Percentiles rank a stretch among this genome's conserved stretches.
phyloP scores from a whole-genome alignment of 2,113 vertebrate species.

The Perca schrenkii region DNA sequence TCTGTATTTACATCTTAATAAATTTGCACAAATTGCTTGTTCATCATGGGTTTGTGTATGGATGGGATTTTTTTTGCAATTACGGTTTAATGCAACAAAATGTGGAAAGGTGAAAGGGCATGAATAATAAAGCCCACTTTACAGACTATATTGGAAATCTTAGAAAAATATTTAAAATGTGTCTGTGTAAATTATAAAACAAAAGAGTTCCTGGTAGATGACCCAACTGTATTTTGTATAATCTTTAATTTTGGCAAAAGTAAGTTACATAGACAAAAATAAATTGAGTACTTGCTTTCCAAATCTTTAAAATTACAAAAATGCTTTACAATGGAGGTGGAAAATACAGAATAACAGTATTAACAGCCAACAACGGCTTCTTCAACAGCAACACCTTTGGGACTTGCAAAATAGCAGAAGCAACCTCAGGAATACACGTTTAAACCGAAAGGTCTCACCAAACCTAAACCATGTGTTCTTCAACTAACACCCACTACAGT shows the following conservation, averaged over 20 bases:
- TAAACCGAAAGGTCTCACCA: not conserved
- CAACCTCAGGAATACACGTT: conserved; percentile 31
- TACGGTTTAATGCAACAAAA: not conserved
- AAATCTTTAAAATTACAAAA: conserved; percentile 55
- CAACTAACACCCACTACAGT: not conserved
- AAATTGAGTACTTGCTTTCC: conserved; percentile 9
- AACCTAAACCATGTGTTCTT: not conserved
- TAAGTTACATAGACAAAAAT: conserved; percentile 24
- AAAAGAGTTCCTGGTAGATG: not conserved
- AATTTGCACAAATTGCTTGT: not conserved
- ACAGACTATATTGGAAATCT: not conserved
- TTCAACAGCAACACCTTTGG: not conserved
- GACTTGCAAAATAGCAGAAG: conserved; percentile 29
- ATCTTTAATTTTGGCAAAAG: conserved; percentile 44
- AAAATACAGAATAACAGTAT: not conserved
- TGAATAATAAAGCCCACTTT: not conserved
- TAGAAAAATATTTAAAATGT: not conserved
- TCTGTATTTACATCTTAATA: not conserved
- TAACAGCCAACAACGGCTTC: not conserved
- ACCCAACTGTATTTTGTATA: conserved; percentile 5
- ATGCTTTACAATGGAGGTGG: conserved; percentile 18
- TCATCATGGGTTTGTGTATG: not conserved
- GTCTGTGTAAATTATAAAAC: not conserved
- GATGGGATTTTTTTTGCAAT: not conserved
- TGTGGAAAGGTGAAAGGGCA: not conserved